phyloP scores from a whole-genome alignment of 2,888 invertebrate genomes.

The Kuschelorhynchus macadamiae region DNA sequence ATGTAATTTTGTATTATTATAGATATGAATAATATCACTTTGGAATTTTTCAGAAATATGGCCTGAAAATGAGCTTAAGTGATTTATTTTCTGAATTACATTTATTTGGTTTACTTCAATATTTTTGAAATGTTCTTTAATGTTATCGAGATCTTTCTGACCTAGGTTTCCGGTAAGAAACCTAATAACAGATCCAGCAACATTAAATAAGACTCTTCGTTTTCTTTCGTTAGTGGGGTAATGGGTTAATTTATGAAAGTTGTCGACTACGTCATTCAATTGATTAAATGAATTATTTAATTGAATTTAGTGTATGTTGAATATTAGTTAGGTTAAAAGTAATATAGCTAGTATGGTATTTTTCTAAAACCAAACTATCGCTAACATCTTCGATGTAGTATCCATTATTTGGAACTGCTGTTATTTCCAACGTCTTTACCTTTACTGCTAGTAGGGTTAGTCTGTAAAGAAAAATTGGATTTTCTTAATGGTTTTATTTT shows the following conservation, averaged over 20 bases:
- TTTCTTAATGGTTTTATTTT: conserved; percentile 6
- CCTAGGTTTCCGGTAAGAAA: conserved; percentile 6
- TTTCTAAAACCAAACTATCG: conserved; percentile 14
- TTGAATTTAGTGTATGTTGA: background rate
- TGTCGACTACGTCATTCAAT: background rate
- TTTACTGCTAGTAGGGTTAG: background rate
- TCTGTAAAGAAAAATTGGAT: background rate
- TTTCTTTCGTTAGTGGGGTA: background rate
- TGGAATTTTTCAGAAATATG: conserved; percentile 2
- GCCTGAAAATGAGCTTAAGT: background rate
- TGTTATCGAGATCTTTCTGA: background rate
- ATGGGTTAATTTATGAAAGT: background rate
- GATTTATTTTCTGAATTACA: conserved; percentile 8
- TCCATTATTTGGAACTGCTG: background rate
- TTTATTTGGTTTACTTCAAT: background rate
- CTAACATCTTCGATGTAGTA: conserved; percentile 2
- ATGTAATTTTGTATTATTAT: background rate
- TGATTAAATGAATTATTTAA: background rate
- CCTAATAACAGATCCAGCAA: background rate
- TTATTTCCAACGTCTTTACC: background rate
- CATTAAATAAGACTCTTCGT: conserved; percentile 6
- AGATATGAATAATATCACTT: background rate
- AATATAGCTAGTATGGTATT: conserved; percentile 7
- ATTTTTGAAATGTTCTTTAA: background rate
- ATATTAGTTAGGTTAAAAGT: conserved; percentile 3